Conservation (phyloP, 2,797 vertebrate species). For the Ptychobarbus kaznakovi region DNA sequence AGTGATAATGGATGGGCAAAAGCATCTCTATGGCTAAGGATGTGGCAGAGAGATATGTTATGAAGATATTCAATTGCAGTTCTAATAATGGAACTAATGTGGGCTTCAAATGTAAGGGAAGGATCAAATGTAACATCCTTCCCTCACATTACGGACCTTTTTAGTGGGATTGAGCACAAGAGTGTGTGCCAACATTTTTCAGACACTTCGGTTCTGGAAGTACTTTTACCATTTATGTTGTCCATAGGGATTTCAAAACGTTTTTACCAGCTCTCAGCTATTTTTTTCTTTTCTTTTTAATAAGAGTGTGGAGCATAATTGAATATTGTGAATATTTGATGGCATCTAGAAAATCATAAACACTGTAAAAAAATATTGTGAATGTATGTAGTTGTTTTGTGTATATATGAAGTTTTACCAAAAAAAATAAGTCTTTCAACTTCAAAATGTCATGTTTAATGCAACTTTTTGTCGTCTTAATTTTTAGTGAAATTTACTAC, state of each 20-base stretch:
- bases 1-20: neutral
- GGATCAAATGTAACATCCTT: neutral
- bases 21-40: neutral
- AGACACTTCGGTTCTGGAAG: neutral
- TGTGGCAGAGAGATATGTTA: neutral
- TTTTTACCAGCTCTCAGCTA: neutral
- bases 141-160: neutral
- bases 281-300: neutral
- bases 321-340: neutral
- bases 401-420: neutral
- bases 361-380: neutral
- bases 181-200: neutral
- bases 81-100: neutral
- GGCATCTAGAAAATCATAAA: too few relatives aligned
- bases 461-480: too few relatives aligned
- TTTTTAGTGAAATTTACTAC: too few relatives aligned
- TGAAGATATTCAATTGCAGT: neutral
- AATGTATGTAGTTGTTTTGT: neutral
- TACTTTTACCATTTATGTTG: neutral
- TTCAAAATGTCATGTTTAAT: too few relatives aligned
- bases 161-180: neutral
- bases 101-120: neutral
- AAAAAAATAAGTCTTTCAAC: too few relatives aligned
- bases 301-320: too few relatives aligned
- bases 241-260: neutral